Percentiles rank a stretch among this genome's conserved stretches.
Conservation (phyloP, 1,140 invertebrate species). For the Eciton burchellii region DNA sequence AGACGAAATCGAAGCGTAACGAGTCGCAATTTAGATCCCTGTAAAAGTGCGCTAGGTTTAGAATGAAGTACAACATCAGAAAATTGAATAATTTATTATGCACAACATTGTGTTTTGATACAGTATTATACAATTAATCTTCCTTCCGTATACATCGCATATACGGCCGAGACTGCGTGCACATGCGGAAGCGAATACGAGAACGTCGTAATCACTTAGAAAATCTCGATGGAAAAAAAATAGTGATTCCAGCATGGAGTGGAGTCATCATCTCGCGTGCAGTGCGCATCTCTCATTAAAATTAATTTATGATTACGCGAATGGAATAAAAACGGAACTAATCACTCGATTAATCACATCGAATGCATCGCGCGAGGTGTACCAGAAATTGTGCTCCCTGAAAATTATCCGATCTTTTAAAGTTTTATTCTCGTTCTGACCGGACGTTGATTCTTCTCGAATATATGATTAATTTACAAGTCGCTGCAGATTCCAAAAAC, state of each 20-base stretch:
- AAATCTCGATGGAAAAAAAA: background rate
- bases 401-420: conserved; percentile 11
- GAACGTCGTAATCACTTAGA: background rate
- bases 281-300: conserved; percentile 16
- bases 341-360: conserved; percentile 18
- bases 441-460: background rate
- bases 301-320: background rate
- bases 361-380: background rate
- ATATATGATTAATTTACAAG: background rate
- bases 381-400: background rate
- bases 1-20: conserved; percentile 18
- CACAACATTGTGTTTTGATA: conserved; percentile 67
- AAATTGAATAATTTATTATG: conserved; percentile 77
- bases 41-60: conserved; percentile 62
- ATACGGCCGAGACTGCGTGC: conserved; percentile 9
- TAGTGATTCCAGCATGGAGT: background rate
- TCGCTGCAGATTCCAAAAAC: background rate
- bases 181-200: background rate
- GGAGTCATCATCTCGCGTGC: conserved; percentile 13
- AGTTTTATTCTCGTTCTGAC: background rate
- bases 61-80: conserved; percentile 57
- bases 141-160: conserved; percentile 26
- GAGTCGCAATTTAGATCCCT: conserved; percentile 49
- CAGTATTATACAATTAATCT: conserved; percentile 65
- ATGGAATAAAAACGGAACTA: background rate